These are phyloP conservation scores for Xylocopa sonorina DNA, from an alignment of 1,140 invertebrate genomes.

Conservation along the genomic window DNA sequence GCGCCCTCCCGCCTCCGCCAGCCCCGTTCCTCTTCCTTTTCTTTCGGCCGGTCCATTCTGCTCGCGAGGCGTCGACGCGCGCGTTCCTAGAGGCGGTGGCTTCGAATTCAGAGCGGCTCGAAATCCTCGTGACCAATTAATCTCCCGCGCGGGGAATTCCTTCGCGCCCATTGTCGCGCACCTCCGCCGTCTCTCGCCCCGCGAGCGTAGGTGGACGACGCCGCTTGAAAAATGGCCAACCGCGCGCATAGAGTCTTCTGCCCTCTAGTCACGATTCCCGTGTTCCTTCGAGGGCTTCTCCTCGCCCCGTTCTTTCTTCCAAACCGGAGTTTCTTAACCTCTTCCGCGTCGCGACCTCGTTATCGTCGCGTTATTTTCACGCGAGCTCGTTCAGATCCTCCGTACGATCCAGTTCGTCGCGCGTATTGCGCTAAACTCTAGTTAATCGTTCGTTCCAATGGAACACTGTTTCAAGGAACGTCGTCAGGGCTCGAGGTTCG, in stretches of 20 bases:
- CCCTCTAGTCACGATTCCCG: conserved; percentile 3
- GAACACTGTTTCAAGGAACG: too few species aligned
- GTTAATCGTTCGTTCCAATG: too few species aligned
- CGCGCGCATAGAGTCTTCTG: background rate
- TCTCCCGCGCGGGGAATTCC: conserved; percentile 67
- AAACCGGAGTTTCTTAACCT: background rate
- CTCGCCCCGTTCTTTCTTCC: background rate
- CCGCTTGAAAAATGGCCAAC: conserved; percentile 43
- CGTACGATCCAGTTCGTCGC: too few species aligned
- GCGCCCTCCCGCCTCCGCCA: background rate
- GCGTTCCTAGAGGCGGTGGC: background rate
- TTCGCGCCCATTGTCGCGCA: conserved; percentile 56
- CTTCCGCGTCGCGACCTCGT: too few species aligned
- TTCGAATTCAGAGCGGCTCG: conserved; percentile 50
- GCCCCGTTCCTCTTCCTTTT: background rate
- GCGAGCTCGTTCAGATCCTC: too few species aligned
- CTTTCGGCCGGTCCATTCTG: background rate
- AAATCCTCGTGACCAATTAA: conserved; percentile 75
- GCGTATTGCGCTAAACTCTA: too few species aligned
- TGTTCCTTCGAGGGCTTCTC: background rate
- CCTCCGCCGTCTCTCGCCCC: background rate
- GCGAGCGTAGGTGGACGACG: conserved; percentile 43
- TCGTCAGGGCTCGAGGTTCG: too few species aligned
- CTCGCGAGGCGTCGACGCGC: background rate
- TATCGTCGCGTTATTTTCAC: too few species aligned